Base-by-base conservation (phyloP, 2,797 vertebrate genomes). In the Pseudocheirus occidentalis region DNA sequence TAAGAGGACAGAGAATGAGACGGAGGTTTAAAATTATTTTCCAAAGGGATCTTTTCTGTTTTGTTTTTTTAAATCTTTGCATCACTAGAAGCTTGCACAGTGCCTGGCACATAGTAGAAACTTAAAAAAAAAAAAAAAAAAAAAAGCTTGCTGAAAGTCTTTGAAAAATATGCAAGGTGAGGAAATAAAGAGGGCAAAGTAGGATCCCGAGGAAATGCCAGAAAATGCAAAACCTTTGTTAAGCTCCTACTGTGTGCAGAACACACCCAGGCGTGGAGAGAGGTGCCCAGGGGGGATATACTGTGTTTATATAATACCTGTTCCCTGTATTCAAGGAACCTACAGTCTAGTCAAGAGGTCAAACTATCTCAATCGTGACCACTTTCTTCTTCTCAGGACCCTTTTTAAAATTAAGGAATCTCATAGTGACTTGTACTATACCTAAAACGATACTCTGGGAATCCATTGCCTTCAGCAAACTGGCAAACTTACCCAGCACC, bases 211-310 rank as follows among this genome's bases (percentile, higher is more conserved):
- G 4, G n/a, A n/a, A 66, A 66, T n/a, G 62, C 34, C n/a, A n/a
- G 62, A n/a, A 66, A 66, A 66, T 66, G 5, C 14, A 21, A 73
- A 21, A 73, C 66, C 5, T 54, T 73, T 24, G 73, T 10, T 40
- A 81, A 73, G 7, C 18, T 24, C 73, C 73, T 24, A 46, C 73
- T 46, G 21, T 4, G n/a, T 46, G 40, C 40, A 46, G 40, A 81
- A 11, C 73, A 21, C n/a, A 24, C 5, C 21, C 24, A 24, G 21
- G 24, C 0, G 11, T 6, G 27, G 9, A 2, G n/a, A 40, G 2
- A 40, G n/a, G n/a, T 81, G 40, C 40, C 40, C n/a, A 10, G 2
- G 3, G 3, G 9, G 73, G 73, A 27, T 46, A 46, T 24, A 9
- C 2, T 40, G 66, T 7, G 58, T 59, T 59, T 59, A 27, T 27